Evolutionary conservation across 2,888 invertebrate species (phyloP).

Genomic region (Tolmerus cingulatus): DNA sequence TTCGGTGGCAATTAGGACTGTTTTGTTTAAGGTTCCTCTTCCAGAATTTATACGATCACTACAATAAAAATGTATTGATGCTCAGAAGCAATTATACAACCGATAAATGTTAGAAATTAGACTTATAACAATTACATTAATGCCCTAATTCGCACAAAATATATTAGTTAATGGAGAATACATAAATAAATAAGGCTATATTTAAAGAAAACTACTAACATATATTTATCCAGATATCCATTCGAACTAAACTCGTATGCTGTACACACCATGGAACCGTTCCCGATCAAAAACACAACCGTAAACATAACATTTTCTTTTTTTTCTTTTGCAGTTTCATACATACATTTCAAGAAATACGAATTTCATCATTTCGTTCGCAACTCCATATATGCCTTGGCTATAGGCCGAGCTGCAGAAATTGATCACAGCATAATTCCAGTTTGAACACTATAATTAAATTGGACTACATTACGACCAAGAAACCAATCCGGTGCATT

Average conservation of each 20-base stretch:
- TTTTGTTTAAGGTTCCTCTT: background rate
- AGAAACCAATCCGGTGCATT: too few relatives aligned
- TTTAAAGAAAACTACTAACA: background rate
- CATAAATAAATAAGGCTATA: conserved; percentile 7
- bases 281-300: background rate
- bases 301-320: too few relatives aligned
- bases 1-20: background rate
- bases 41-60: background rate
- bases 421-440: too few relatives aligned
- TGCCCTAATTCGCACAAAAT: background rate
- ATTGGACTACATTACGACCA: too few relatives aligned
- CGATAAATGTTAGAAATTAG: background rate
- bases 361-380: too few relatives aligned
- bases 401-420: too few relatives aligned
- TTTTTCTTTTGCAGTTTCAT: too few relatives aligned
- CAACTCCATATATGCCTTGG: too few relatives aligned
- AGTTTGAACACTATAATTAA: too few relatives aligned
- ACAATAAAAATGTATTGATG: background rate
- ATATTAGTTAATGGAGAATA: background rate
- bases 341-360: too few relatives aligned
- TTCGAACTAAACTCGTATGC: too few relatives aligned
- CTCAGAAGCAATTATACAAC: background rate
- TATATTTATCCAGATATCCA: too few relatives aligned
- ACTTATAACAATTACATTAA: conserved; percentile 19
- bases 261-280: background rate